Evolutionary conservation across 2,888 invertebrate genomes (phyloP).

Genomic region (Agrotis exclamationis): DNA sequence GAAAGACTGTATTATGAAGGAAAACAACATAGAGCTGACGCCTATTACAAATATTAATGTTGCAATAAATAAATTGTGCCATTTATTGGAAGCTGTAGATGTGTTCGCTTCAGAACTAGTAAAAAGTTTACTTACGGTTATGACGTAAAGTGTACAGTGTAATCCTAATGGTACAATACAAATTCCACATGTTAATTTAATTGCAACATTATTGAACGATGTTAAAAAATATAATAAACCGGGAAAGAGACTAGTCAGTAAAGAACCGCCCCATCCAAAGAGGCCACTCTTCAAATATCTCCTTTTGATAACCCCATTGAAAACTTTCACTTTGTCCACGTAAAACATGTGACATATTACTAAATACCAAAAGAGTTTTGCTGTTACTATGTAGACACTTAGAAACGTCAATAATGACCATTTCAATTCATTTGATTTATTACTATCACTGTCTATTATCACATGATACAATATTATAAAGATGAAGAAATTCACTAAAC

Average conservation of each 20-base stretch:
- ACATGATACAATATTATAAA: too few relatives aligned
- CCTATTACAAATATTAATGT: conserved; percentile 10
- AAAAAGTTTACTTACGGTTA: conserved; percentile 9
- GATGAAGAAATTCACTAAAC: neutral
- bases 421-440: neutral
- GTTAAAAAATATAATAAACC: neutral
- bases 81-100: neutral
- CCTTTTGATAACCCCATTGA: neutral
- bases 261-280: conserved; percentile 7
- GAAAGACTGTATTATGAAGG: neutral
- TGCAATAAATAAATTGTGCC: conserved; percentile 11
- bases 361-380: neutral
- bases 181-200: too few relatives aligned
- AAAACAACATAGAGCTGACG: neutral
- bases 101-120: neutral
- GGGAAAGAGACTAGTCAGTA: neutral
- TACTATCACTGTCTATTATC: neutral
- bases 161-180: too few relatives aligned
- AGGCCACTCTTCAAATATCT: conserved; percentile 8
- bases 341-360: conserved; percentile 13
- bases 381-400: neutral
- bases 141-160: neutral
- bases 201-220: too few relatives aligned
- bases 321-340: conserved; percentile 18
- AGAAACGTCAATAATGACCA: neutral